Evolutionary conservation across 2,797 vertebrate genomes (phyloP).

Genomic region (Cynopterus sphinx): DNA sequence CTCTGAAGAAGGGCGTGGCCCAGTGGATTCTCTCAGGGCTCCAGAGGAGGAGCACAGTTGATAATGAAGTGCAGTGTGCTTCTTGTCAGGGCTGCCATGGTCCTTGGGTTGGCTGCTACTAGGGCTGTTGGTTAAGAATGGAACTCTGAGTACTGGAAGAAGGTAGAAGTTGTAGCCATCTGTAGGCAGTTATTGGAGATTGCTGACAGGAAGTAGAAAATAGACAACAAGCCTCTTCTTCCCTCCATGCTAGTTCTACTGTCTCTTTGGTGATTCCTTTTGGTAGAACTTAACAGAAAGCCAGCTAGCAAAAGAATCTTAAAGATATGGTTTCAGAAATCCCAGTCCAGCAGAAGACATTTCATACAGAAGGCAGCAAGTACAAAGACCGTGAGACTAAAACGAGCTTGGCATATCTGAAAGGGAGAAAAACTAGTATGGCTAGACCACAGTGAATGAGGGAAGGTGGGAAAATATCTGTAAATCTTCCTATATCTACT

Average conservation of each 20-base stretch:
- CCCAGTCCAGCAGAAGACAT: not conserved
- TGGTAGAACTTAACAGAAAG: not conserved
- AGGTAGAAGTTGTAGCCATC: not conserved
- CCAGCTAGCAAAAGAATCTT: not conserved
- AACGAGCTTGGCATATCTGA: not conserved
- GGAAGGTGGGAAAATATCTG: not conserved
- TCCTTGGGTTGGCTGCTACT: not conserved
- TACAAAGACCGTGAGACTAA: not conserved
- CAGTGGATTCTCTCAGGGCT: not conserved
- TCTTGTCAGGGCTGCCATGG: not conserved
- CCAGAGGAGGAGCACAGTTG: not conserved
- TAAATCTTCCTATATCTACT: not conserved
- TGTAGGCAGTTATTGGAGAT: not conserved
- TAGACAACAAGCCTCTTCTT: not conserved
- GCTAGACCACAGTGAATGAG: not conserved
- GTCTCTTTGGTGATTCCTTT: not conserved
- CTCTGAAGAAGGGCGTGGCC: not conserved
- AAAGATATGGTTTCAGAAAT: not conserved
- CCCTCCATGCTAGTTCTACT: not conserved
- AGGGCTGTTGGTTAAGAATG: not conserved
- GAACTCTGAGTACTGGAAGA: not conserved
- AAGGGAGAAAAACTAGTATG: not conserved
- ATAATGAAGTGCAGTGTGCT: not conserved
- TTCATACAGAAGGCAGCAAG: not conserved
- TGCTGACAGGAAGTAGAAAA: not conserved